These are phyloP conservation scores for Aplidium turbinatum DNA, from an alignment of 23 tunicate species.

Conservation along the genomic window DNA sequence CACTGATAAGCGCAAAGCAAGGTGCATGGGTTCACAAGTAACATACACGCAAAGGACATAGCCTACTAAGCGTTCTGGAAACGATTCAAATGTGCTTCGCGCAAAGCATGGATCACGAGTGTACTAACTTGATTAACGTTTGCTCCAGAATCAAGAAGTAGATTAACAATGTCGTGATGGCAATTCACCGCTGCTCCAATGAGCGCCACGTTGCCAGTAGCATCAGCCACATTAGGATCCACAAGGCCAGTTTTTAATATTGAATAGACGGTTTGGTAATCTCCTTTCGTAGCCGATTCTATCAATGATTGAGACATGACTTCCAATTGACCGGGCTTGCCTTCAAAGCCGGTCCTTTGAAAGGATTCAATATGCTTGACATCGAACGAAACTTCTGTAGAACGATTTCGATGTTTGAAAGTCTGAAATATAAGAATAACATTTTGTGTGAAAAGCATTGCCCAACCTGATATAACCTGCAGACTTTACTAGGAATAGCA, in stretches of 20 bases:
- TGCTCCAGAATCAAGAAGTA: slow-evolving; percentile 89
- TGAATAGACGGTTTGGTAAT: slow-evolving; percentile 53
- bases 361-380: neutral
- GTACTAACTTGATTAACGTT: slow-evolving; percentile 76
- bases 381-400: slow-evolving; percentile 17
- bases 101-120: no score
- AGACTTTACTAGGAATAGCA: no score
- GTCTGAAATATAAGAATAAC: no score
- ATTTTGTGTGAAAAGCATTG: no score
- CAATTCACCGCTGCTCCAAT: slow-evolving; percentile 81
- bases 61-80: no score
- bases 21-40: no score
- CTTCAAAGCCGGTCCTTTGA: slow-evolving; percentile 19
- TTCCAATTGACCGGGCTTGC: slow-evolving; percentile 59
- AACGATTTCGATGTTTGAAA: slow-evolving; percentile 46
- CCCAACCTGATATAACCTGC: no score
- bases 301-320: slow-evolving; percentile 48
- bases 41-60: no score
- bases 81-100: no score
- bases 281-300: slow-evolving; percentile 51
- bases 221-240: slow-evolving; percentile 74
- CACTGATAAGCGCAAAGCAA: no score
- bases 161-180: slow-evolving; percentile 69
- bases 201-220: slow-evolving; percentile 53
- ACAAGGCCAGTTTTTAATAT: slow-evolving; percentile 75